Evolutionary conservation across 1,140 invertebrate species (phyloP).

Genomic region (Matsumurasca onukii): DNA sequence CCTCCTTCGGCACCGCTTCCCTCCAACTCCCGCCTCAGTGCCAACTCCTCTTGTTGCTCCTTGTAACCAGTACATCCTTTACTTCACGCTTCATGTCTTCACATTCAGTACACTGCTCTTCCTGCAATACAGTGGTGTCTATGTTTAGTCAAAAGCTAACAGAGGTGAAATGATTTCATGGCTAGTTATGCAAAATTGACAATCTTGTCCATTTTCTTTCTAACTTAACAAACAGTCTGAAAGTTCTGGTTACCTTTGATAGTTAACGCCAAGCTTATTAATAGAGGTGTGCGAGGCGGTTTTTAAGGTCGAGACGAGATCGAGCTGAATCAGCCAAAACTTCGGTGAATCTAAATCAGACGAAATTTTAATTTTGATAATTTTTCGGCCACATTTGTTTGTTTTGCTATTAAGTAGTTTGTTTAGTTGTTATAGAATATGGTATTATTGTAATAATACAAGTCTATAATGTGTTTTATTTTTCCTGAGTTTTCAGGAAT

Average conservation of each 20-base stretch:
- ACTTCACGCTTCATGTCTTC: constrained; percentile 92
- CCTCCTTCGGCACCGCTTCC: constrained; percentile 85
- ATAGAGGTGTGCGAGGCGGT: neutral
- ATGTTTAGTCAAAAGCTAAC: too few relatives aligned
- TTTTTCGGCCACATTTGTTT: too few relatives aligned
- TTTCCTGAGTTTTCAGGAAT: too few relatives aligned
- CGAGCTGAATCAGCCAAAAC: too few relatives aligned
- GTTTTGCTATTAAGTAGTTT: too few relatives aligned
- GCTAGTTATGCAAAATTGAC: neutral
- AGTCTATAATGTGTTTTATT: too few relatives aligned
- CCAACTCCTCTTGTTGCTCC: constrained; percentile 93
- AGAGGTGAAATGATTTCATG: too few relatives aligned
- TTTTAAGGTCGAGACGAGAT: too few relatives aligned
- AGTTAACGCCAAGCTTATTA: neutral
- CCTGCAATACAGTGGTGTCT: constrained; percentile 42
- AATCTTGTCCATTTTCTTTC: neutral
- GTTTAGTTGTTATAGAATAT: too few relatives aligned
- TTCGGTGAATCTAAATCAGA: too few relatives aligned
- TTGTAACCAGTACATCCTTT: constrained; percentile 96
- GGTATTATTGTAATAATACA: too few relatives aligned
- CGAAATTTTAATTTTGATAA: too few relatives aligned
- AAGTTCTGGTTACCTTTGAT: neutral
- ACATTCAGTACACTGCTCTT: constrained; percentile 63
- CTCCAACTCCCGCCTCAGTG: constrained; percentile 88
- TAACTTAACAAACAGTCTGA: neutral